These are phyloP conservation scores for Ficedula albicollis DNA, from an alignment of 2,797 vertebrate species.

Conservation along the genomic window DNA sequence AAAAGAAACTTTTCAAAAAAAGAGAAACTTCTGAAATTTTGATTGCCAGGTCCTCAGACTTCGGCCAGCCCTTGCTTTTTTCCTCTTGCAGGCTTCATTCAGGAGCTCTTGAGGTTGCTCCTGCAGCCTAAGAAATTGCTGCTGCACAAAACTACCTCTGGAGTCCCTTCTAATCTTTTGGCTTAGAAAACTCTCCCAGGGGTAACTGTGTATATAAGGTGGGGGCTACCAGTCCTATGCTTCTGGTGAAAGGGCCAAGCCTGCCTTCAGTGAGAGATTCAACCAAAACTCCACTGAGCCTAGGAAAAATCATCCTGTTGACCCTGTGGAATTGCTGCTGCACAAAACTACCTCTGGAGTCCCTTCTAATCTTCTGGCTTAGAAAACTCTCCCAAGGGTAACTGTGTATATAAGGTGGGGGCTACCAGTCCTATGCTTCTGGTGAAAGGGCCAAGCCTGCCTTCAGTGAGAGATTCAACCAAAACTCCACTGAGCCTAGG, in stretches of 20 bases:
- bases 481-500: not conserved
- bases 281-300: not conserved
- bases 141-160: not conserved
- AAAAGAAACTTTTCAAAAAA: not conserved
- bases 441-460: not conserved
- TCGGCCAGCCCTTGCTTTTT: not conserved
- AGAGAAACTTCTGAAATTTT: not conserved
- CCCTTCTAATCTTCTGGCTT: not conserved
- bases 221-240: not conserved
- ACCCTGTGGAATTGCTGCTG: not conserved
- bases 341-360: not conserved
- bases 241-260: not conserved
- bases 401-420: not conserved
- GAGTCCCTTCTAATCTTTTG: not conserved
- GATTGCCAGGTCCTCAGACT: not conserved
- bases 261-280: not conserved
- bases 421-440: not conserved
- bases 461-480: not conserved
- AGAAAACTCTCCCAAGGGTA: not conserved
- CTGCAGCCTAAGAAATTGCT: not conserved
- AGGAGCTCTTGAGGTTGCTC: not conserved
- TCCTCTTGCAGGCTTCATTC: not conserved
- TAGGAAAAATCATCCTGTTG: too few species aligned
- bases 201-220: not conserved
- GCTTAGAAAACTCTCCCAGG: not conserved